A percentile compares a stretch with the other conserved stretches of the same genome.
These are phyloP conservation scores for Disparrhopalites patrizii DNA, from an alignment of 2,888 invertebrate genomes.

Conservation along the genomic window DNA sequence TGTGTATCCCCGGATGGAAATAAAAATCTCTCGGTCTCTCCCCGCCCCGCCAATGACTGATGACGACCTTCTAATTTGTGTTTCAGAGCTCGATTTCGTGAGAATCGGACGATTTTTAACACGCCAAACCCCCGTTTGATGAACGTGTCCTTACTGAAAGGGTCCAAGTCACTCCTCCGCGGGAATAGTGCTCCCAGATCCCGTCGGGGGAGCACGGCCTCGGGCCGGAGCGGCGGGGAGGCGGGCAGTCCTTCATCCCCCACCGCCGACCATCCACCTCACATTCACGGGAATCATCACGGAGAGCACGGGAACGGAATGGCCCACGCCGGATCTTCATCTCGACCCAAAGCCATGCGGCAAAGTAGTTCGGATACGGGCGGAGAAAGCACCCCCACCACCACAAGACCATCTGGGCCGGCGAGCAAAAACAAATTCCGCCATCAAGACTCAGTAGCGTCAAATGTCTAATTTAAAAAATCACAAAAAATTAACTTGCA, in stretches of 20 bases:
- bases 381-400: slow-evolving; percentile 14
- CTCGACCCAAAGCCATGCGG: slow-evolving; percentile 16
- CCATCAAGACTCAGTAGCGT: slow-evolving; percentile 29
- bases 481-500: neutral
- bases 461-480: slow-evolving; percentile 28
- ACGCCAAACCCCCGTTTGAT: slow-evolving; percentile 89
- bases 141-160: slow-evolving; percentile 57
- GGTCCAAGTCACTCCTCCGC: slow-evolving; percentile 45
- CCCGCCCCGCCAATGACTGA: no score
- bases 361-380: slow-evolving; percentile 26
- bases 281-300: slow-evolving; percentile 3
- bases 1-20: no score
- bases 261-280: neutral
- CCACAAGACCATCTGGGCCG: neutral
- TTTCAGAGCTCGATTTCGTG: slow-evolving; percentile 83
- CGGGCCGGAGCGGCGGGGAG: slow-evolving; percentile 32
- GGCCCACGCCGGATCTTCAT: slow-evolving; percentile 16
- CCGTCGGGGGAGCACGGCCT: slow-evolving; percentile 43
- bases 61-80: no score
- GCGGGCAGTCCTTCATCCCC: slow-evolving; percentile 19
- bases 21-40: no score
- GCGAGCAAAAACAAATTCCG: slow-evolving; percentile 17
- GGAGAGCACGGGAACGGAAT: slow-evolving; percentile 6
- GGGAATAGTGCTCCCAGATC: slow-evolving; percentile 42
- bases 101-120: slow-evolving; percentile 88